A percentile compares a stretch with the other conserved stretches of the same genome.
Conservation (phyloP, 2,113 vertebrate species). For the Athene cunicularia region DNA sequence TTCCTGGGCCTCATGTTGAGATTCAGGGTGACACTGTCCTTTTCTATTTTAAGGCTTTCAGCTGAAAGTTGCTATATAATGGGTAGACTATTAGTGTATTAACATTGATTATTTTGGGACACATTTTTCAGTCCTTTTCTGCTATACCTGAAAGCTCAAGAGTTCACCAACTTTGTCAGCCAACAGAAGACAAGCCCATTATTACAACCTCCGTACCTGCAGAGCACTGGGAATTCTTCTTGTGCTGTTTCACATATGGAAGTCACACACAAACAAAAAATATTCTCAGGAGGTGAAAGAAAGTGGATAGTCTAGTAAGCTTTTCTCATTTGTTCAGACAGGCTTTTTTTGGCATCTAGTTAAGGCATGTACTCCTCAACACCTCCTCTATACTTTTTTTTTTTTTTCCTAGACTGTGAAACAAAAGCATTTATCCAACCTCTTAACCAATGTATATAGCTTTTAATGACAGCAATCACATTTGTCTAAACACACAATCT, state of each 20-base stretch:
- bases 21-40: neutral
- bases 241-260: neutral
- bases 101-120: neutral
- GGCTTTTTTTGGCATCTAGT: neutral
- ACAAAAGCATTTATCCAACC: neutral
- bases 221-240: neutral
- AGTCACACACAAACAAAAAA: neutral
- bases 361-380: neutral
- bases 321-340: neutral
- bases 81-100: neutral
- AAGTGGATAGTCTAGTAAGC: neutral
- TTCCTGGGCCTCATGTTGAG: neutral
- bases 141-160: neutral
- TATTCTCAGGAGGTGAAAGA: neutral
- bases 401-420: neutral
- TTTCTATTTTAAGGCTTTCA: neutral
- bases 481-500: neutral
- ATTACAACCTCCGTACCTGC: neutral
- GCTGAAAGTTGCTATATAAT: neutral
- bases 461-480: neutral
- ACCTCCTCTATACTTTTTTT: neutral
- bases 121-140: neutral
- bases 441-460: neutral
- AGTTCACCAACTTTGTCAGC: neutral
- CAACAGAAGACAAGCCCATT: neutral